phyloP scores from a whole-genome alignment of 1,140 invertebrate species.

The Theocolax elegans region DNA sequence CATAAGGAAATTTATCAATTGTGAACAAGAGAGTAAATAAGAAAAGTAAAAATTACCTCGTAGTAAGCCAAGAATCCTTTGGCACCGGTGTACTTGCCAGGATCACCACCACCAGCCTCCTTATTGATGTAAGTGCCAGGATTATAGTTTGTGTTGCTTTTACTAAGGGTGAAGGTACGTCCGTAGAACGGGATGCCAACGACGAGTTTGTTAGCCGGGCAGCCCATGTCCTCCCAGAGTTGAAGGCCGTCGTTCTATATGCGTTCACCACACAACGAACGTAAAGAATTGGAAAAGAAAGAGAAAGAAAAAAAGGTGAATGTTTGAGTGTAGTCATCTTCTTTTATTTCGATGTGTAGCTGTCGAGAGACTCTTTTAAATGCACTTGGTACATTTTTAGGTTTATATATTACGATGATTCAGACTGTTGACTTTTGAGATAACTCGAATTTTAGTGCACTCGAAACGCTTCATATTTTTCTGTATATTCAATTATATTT shows the following conservation, averaged over 20 bases:
- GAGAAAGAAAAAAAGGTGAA: background rate
- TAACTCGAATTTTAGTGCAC: too few species aligned
- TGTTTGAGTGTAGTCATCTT: background rate
- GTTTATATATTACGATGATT: too few species aligned
- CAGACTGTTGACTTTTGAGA: too few species aligned
- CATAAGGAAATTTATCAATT: background rate
- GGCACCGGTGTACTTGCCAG: slow-evolving; percentile 86
- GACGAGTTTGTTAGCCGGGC: slow-evolving; percentile 86
- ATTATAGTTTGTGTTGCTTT: slow-evolving; percentile 83
- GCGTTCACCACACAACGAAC: too few species aligned
- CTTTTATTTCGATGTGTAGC: background rate
- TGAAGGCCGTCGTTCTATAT: slow-evolving; percentile 83
- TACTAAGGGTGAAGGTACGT: slow-evolving; percentile 81
- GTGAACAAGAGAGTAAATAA: background rate
- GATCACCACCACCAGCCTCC: slow-evolving; percentile 84
- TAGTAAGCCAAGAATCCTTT: slow-evolving; percentile 90
- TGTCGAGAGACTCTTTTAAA: too few species aligned
- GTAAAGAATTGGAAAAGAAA: too few species aligned
- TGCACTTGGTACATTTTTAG: too few species aligned
- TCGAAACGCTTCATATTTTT: too few species aligned
- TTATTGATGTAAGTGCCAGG: slow-evolving; percentile 88
- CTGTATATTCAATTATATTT: too few species aligned
- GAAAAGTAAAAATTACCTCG: slow-evolving; percentile 69
- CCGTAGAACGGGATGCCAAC: slow-evolving; percentile 91
- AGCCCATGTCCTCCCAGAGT: slow-evolving; percentile 88